phyloP scores from a whole-genome alignment of 1,140 invertebrate species.

The Araneus ventricosus region DNA sequence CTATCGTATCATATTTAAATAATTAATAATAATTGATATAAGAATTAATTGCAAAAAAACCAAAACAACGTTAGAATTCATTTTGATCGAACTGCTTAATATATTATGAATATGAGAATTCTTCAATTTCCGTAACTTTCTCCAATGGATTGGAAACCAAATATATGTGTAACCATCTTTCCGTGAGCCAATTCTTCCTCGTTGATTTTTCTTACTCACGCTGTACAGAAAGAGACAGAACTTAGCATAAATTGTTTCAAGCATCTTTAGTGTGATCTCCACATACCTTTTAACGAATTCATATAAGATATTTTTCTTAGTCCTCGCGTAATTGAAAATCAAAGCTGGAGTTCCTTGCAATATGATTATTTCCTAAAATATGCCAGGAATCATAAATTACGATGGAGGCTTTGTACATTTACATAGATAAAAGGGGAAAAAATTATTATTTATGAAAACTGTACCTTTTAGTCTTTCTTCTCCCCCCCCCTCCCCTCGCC shows the following conservation, averaged over 20 bases:
- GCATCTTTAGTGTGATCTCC: background rate
- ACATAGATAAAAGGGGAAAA: background rate
- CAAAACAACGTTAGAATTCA: no score
- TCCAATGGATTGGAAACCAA: no score
- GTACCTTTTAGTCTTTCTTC: conserved; percentile 12
- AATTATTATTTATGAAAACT: conserved; percentile 41
- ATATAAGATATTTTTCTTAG: background rate
- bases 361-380: conserved; percentile 35
- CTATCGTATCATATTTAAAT: no score
- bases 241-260: background rate
- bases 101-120: no score
- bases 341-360: background rate
- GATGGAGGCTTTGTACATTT: conserved; percentile 15
- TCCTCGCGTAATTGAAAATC: conserved; percentile 39
- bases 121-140: no score
- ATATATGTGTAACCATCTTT: no score
- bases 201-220: background rate
- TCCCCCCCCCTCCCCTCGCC: background rate
- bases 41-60: no score
- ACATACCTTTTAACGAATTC: background rate
- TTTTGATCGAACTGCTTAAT: no score
- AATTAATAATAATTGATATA: no score
- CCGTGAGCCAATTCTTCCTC: background rate
- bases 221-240: background rate
- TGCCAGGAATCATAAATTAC: conserved; percentile 18